phyloP scores from a whole-genome alignment of 1,140 invertebrate species.

The Bombus pascuorum region DNA sequence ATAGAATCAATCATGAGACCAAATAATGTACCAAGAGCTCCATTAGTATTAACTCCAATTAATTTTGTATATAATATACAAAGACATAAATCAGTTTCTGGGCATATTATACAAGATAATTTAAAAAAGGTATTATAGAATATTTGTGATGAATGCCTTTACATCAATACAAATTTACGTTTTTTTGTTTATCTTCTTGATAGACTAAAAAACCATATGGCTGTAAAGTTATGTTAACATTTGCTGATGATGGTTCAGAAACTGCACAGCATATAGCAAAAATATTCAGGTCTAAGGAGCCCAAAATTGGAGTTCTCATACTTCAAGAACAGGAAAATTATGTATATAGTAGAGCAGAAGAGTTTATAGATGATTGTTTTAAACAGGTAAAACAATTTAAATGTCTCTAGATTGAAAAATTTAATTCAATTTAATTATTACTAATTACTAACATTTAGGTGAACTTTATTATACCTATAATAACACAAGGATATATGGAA shows the following conservation, averaged over 20 bases:
- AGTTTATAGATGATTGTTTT: slow-evolving; percentile 76
- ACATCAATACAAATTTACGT: not conserved
- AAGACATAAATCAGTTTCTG: not conserved
- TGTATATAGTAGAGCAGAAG: slow-evolving; percentile 71
- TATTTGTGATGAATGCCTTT: not conserved
- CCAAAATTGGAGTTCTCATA: slow-evolving; percentile 75
- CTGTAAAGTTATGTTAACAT: slow-evolving; percentile 74
- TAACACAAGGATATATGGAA: slow-evolving; percentile 71
- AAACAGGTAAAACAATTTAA: slow-evolving; percentile 63
- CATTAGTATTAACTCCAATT: slow-evolving; percentile 69
- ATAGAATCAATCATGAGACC: slow-evolving; percentile 56
- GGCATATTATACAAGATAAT: slow-evolving; percentile 4
- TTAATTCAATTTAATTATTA: not conserved
- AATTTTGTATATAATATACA: not conserved
- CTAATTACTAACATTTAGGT: slow-evolving; percentile 58
- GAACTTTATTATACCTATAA: slow-evolving; percentile 74
- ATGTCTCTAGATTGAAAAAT: slow-evolving; percentile 1
- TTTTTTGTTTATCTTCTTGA: slow-evolving; percentile 27
- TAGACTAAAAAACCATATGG: slow-evolving; percentile 59
- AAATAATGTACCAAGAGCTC: slow-evolving; percentile 66
- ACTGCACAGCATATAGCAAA: slow-evolving; percentile 64
- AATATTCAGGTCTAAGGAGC: slow-evolving; percentile 69
- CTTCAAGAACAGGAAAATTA: slow-evolving; percentile 74
- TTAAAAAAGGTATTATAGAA: slow-evolving; percentile 44
- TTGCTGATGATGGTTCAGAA: slow-evolving; percentile 67